Evolutionary conservation across 2,113 vertebrate genomes (phyloP), one percentile per base, ranked within the genome.

Genomic region (Parus major): DNA sequence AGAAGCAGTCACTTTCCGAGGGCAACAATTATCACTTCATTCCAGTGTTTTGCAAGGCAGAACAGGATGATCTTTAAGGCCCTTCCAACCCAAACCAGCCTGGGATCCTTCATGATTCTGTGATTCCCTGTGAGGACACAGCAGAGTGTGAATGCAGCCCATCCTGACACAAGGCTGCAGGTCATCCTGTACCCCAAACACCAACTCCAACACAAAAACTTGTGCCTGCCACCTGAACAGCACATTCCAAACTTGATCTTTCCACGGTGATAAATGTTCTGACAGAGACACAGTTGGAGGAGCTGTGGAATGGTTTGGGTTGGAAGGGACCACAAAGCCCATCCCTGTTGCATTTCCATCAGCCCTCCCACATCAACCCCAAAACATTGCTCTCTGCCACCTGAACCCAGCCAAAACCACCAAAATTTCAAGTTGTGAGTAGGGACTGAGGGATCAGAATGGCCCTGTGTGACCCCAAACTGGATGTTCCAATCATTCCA

Each of bases 231-330:
- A 24, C 52, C 53, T 25, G n/a, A 59, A 14, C 9, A 22, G 31
- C 41, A 39, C 41, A 65, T 55, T 46, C 66, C 70, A 66, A 84
- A 68, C 22, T 7, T 52, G 20, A 31, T 61, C 57, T 4, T 86
- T 47, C 10, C 29, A 27, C 3, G 0, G 2, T 5, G 39, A 28
- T 9, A 15, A 66, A 50, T 6, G 9, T 8, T 60, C 56, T 1
- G 6, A 42, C n/a, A 80, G 55, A 46, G 57, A n/a, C 59, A 42
- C 15, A 42, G 17, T 22, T 57, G 71, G 25, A 52, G 27, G 44
- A 60, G 22, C 21, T 31, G 12, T 15, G 53, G 36, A 7, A 18
- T 36, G 33, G 14, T 22, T 68, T 59, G 63, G 12, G 13, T 25
- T 42, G 61, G 53, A 44, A 68, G 53, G 25, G 46, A 4, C 2